Conservation (phyloP, 2,888 invertebrate genomes). For the Tetranychus truncatus region DNA sequence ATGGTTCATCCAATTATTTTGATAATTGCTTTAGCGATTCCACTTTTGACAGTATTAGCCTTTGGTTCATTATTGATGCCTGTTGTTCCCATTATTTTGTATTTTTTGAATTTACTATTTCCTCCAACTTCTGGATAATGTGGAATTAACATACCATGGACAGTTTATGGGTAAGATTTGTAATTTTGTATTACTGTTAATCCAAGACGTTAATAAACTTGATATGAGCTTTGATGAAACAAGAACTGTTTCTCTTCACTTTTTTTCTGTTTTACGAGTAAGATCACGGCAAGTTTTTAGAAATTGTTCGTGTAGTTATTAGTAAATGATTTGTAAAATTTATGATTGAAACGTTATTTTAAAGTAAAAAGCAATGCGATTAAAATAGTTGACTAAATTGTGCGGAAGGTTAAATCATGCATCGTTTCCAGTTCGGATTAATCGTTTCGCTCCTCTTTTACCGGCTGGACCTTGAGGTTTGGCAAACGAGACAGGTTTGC, state of each 20-base stretch:
- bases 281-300: no score
- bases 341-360: no score
- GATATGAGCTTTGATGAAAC: no score
- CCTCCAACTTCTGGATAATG: not conserved
- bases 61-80: not conserved
- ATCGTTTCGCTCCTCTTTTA: constrained; percentile 69
- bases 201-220: no score
- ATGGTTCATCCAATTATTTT: not conserved
- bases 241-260: no score
- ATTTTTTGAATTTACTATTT: not conserved
- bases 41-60: not conserved
- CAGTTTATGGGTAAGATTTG: no score
- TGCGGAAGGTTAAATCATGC: not conserved
- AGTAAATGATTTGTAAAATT: no score
- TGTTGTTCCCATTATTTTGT: not conserved
- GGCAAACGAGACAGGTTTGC: constrained; percentile 49
- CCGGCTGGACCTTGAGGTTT: constrained; percentile 83
- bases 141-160: not conserved
- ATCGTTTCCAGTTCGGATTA: constrained; percentile 32
- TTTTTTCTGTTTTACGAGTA: no score
- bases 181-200: no score
- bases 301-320: no score
- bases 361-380: no score
- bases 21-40: not conserved
- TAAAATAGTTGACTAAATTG: not conserved